These are phyloP conservation scores for Platycheirus albimanus DNA, from an alignment of 2,888 invertebrate genomes.

Conservation along the genomic window DNA sequence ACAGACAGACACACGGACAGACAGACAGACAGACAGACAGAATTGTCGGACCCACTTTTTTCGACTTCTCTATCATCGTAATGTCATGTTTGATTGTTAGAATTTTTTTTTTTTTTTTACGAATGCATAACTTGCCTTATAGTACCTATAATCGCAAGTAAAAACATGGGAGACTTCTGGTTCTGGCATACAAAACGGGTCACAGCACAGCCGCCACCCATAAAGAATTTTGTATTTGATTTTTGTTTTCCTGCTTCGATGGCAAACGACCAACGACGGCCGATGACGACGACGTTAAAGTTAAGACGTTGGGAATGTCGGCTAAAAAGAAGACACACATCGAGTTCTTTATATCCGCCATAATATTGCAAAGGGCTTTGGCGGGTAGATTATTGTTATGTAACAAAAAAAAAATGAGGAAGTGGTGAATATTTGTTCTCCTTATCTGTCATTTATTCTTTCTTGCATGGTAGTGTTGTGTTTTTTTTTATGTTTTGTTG, in stretches of 20 bases:
- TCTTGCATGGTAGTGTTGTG: conserved; percentile 21
- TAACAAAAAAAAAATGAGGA: conserved; percentile 57
- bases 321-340: not conserved
- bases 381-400: conserved; percentile 27
- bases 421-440: conserved; percentile 44
- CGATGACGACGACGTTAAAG: not conserved
- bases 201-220: conserved; percentile 52
- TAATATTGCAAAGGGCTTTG: conserved; percentile 28
- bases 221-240: conserved; percentile 65
- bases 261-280: conserved; percentile 12
- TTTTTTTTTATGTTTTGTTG: conserved; percentile 31
- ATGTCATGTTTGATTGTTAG: too few relatives aligned
- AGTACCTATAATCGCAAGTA: too few relatives aligned
- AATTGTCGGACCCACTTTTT: too few relatives aligned
- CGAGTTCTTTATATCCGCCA: conserved; percentile 26
- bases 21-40: too few relatives aligned
- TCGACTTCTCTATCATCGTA: too few relatives aligned
- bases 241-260: conserved; percentile 64
- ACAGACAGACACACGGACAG: too few relatives aligned
- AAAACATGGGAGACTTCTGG: conserved; percentile 14
- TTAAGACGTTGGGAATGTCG: not conserved
- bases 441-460: conserved; percentile 62
- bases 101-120: too few relatives aligned
- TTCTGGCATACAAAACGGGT: conserved; percentile 16
- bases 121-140: too few relatives aligned